A percentile compares a stretch with the other conserved stretches of the same genome.
Conservation (phyloP, 2,113 vertebrate genomes). For the Tauraco erythrolophus region DNA sequence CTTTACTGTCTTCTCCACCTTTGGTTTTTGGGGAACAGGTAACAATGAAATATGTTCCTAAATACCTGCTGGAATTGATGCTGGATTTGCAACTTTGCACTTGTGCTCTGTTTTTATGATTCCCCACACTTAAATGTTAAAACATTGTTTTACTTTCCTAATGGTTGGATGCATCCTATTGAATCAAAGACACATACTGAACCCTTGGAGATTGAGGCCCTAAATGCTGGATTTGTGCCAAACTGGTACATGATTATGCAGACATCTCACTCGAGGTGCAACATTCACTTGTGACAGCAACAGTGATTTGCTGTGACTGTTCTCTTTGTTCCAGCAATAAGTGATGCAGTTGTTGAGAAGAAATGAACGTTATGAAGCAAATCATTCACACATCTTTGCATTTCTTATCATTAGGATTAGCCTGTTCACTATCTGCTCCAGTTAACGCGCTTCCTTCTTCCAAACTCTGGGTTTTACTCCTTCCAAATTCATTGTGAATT, state of each 20-base stretch:
- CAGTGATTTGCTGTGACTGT: constrained; percentile 40
- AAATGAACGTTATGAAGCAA: constrained; percentile 27
- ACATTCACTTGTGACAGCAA: constrained; percentile 45
- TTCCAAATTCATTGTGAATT: constrained; percentile 16
- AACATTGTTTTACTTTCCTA: background rate
- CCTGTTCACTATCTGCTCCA: constrained; percentile 47
- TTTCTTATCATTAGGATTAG: constrained; percentile 64
- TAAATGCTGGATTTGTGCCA: background rate
- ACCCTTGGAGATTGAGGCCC: background rate
- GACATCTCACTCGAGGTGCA: constrained; percentile 49
- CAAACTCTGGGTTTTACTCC: constrained; percentile 14
- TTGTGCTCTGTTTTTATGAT: background rate
- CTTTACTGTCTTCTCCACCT: background rate
- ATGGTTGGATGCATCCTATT: background rate
- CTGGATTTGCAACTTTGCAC: background rate
- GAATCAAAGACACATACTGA: background rate
- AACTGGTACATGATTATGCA: constrained; percentile 7
- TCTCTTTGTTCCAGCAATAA: constrained; percentile 27
- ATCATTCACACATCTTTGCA: constrained; percentile 58
- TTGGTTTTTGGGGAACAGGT: background rate
- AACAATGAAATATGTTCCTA: background rate
- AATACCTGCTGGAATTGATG: background rate
- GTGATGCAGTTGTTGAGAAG: background rate
- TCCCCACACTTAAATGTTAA: background rate
- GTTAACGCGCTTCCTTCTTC: constrained; percentile 43